phyloP scores from a whole-genome alignment of 1,140 invertebrate genomes.

The Drosophila trapezifrons region DNA sequence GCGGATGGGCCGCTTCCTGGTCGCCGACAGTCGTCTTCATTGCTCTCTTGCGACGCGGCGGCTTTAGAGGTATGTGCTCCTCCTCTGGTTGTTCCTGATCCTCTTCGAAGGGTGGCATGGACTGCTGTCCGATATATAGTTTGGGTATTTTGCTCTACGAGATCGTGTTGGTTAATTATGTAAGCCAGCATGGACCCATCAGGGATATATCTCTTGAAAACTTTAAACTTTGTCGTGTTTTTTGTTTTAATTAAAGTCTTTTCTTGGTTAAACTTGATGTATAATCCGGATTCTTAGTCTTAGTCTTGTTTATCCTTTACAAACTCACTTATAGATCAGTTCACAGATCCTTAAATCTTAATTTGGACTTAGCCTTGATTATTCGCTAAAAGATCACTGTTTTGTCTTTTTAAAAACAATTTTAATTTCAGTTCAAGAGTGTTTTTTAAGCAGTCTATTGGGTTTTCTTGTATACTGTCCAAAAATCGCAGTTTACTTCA shows the following conservation, averaged over 20 bases:
- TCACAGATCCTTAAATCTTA: neutral
- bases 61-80: conserved; percentile 49
- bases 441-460: conserved; percentile 8
- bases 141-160: neutral
- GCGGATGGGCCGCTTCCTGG: conserved; percentile 10
- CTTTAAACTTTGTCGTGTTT: too few relatives aligned
- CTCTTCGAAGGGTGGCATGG: conserved; percentile 62
- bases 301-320: neutral
- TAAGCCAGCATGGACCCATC: neutral
- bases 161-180: neutral
- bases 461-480: conserved; percentile 3
- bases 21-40: conserved; percentile 18
- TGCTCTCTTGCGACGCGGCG: conserved; percentile 44
- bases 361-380: conserved; percentile 2
- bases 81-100: conserved; percentile 28
- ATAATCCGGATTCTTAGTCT: neutral
- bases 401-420: neutral
- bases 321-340: neutral
- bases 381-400: conserved; percentile 5
- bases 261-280: neutral
- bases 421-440: conserved; percentile 11
- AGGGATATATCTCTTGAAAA: neutral
- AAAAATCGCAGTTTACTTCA: conserved; percentile 4
- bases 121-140: conserved; percentile 14
- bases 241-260: conserved; percentile 3